These are phyloP conservation scores for Microtus montanus DNA, from an alignment of 2,113 vertebrate species.

Conservation along the genomic window DNA sequence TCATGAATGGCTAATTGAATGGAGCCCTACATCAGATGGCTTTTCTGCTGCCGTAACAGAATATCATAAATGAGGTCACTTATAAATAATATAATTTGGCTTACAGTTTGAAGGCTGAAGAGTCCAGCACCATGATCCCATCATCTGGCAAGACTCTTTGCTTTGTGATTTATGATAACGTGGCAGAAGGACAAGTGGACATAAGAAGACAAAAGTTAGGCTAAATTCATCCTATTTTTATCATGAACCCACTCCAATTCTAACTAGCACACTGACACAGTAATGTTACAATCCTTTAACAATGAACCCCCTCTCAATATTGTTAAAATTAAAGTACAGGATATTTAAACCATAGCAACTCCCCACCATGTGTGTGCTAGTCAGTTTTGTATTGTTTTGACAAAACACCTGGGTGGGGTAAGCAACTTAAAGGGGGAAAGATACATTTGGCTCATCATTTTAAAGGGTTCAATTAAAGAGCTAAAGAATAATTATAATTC, in stretches of 20 bases:
- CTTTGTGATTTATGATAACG: neutral
- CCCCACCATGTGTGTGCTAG: neutral
- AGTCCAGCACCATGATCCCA: neutral
- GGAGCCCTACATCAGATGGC: neutral
- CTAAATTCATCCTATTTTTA: neutral
- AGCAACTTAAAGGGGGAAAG: conserved; percentile 18
- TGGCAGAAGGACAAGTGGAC: neutral
- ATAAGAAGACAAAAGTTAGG: neutral
- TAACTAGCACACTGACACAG: neutral
- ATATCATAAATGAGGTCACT: neutral
- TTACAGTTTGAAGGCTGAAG: neutral
- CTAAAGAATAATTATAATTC: neutral
- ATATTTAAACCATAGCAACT: neutral
- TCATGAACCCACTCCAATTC: neutral
- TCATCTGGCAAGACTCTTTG: neutral
- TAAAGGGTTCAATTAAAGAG: neutral
- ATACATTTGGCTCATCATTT: conserved; percentile 7
- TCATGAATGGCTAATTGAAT: conserved; percentile 6
- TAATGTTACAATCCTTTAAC: neutral
- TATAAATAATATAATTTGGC: conserved; percentile 1
- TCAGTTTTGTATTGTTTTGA: neutral
- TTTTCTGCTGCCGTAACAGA: neutral
- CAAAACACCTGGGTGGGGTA: neutral
- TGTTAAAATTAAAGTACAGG: neutral
- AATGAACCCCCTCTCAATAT: neutral